Conservation (phyloP, 2,113 vertebrate genomes). For the Echinops telfairi region DNA sequence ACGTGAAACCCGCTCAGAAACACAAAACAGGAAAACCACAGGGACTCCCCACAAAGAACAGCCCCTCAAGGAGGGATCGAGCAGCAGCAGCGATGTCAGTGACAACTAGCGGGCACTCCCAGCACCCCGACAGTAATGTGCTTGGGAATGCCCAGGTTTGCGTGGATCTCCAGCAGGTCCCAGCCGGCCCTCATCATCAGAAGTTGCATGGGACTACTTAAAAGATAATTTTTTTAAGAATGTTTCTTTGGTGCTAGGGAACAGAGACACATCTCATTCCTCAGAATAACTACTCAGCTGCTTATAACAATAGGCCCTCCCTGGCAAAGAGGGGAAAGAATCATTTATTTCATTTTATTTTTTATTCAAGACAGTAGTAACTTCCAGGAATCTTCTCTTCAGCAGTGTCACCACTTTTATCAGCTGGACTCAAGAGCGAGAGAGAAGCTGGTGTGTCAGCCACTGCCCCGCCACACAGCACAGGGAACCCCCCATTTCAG, state of each 20-base stretch:
- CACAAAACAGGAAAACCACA: not conserved
- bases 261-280: not conserved
- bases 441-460: not conserved
- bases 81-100: not conserved
- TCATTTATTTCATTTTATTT: not conserved
- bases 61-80: too few species aligned
- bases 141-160: too few species aligned
- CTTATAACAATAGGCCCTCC: not conserved
- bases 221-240: not conserved
- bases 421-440: conserved; percentile 1
- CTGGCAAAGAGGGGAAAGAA: not conserved
- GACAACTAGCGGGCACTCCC: too few species aligned
- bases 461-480: not conserved
- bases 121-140: too few species aligned
- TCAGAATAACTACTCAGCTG: not conserved
- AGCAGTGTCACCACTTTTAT: conserved; percentile 21
- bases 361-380: not conserved
- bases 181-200: not conserved
- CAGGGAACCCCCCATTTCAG: not conserved
- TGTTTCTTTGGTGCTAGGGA: not conserved
- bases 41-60: not conserved
- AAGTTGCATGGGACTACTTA: not conserved
- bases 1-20: conserved; percentile 36
- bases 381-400: conserved; percentile 43
- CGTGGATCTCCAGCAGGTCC: fast-evolving